Base-by-base conservation (phyloP, 1,140 invertebrate genomes). In the Heliconius melpomene region DNA sequence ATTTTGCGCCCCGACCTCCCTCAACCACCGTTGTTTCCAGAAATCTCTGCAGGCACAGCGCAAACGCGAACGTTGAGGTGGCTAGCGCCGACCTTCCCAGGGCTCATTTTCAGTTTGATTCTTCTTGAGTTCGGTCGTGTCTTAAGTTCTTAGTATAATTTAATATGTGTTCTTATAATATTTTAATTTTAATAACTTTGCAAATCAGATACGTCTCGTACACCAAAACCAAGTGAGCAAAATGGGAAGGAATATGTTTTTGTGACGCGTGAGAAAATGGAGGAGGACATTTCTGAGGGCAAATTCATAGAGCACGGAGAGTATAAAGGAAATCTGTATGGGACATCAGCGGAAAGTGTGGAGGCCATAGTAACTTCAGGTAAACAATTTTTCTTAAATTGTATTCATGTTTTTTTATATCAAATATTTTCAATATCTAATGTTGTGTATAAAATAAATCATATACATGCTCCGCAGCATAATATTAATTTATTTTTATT, bases 291-390 rank as follows among this genome's bases (percentile, higher is more conserved):
- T 79, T 96, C 96, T 29, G 96, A 96, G 0, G 98, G 98, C 8
- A 98, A 98, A 90, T 99, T 99, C 90, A 97, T 99, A 82, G 99
- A 99, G 94, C 98, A 98, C 92, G 99, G 99, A 23, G 98, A 99
- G 92, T 99, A 98, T 93, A 98, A 99, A 92, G 99, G 98, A 13
- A 99, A 99, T 94, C 94, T 99, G 60, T 99, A 99, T 89, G 99
- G 99, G 7, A 99, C 98, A 5, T 98, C 98, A 50, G 95, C 97
- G 11, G 98, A 99, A 87, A 98, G 98, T 87, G 98, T 99, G 3
- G 96, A 97, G 88, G 96, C 97, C 26, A 96, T 99, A 72, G 96
- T 99, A 23, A 97, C 98, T 91, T 96, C 97, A 57, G 98, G 98
- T 83, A 96, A 97, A 87, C 80, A 8, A 16, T 13, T 26, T 26